Evolutionary conservation across 2,888 invertebrate species (phyloP).

Genomic region (Coremacera marginata): DNA sequence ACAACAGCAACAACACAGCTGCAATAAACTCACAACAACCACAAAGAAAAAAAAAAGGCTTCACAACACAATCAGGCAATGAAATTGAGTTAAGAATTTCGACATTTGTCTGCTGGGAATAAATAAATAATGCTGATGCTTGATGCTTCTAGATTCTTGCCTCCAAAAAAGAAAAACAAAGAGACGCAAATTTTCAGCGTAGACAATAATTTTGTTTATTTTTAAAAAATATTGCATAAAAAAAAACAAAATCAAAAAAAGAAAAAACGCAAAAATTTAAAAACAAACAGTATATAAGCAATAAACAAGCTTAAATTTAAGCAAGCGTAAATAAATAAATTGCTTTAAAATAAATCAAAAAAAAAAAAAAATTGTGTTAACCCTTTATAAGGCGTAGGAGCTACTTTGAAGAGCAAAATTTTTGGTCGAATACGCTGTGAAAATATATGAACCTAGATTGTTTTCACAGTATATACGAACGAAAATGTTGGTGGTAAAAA

Average conservation of each 20-base stretch:
- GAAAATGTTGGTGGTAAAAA: no score
- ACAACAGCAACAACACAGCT: neutral
- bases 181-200: neutral
- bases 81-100: slow-evolving; percentile 10
- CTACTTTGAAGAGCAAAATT: no score
- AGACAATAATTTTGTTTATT: slow-evolving; percentile 21
- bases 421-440: no score
- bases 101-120: neutral
- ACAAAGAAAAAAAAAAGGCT: neutral
- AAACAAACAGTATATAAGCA: neutral
- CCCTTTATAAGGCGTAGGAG: no score
- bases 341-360: no score
- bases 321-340: neutral
- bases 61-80: neutral
- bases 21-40: neutral
- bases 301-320: neutral
- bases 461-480: no score
- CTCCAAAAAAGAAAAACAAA: neutral
- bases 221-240: neutral
- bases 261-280: neutral
- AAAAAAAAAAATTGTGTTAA: no score
- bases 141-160: neutral
- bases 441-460: no score
- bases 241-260: no score
- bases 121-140: slow-evolving; percentile 1